Conservation (phyloP, 2,888 invertebrate genomes). For the Athalia cordata region DNA sequence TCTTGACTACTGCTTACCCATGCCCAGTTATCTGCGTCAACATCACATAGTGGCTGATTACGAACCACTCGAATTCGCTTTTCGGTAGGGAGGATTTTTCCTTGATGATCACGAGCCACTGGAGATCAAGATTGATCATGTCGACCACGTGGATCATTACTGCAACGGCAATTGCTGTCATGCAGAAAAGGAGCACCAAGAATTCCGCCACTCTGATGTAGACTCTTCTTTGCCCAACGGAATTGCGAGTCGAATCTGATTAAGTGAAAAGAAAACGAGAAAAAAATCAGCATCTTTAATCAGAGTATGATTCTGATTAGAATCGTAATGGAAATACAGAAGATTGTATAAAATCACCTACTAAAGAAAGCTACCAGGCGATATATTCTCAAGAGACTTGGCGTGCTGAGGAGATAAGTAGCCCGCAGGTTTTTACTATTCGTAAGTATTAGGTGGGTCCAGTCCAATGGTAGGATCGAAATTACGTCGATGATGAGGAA, state of each 20-base stretch:
- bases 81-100: conserved; percentile 13
- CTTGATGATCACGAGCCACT: neutral
- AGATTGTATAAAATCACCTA: neutral
- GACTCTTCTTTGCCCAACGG: conserved; percentile 10
- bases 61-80: conserved; percentile 26
- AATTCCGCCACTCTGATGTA: conserved; percentile 1
- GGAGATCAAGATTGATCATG: conserved; percentile 7
- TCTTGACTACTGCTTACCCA: neutral
- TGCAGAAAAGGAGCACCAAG: conserved; percentile 7
- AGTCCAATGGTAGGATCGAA: conserved; percentile 11
- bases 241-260: neutral
- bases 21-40: conserved; percentile 32
- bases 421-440: neutral
- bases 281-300: neutral
- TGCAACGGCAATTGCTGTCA: conserved; percentile 1
- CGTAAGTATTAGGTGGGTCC: neutral
- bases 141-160: conserved; percentile 18
- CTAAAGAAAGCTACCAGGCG: conserved; percentile 9
- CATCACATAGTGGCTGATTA: conserved; percentile 32
- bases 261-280: neutral
- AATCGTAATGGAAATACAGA: neutral
- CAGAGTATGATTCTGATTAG: neutral
- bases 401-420: conserved; percentile 12
- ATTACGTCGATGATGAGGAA: conserved; percentile 6
- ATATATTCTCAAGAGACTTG: conserved; percentile 13